These are phyloP conservation scores for Drosophila neonasuta DNA, from an alignment of 2,888 invertebrate genomes.

Conservation along the genomic window DNA sequence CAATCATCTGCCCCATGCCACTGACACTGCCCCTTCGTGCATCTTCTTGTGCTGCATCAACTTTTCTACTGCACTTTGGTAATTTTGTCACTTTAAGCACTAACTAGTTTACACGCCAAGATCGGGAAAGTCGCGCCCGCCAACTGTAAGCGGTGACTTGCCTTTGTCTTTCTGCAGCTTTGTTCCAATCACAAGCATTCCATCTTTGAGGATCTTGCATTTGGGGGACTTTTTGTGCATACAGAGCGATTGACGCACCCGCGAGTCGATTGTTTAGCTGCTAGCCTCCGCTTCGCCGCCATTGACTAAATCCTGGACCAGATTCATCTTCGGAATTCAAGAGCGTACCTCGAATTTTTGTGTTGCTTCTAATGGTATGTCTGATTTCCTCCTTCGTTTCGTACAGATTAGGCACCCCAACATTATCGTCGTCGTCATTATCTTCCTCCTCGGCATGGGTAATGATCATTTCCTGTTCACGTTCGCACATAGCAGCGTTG, in stretches of 20 bases:
- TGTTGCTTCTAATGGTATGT: conserved; percentile 27
- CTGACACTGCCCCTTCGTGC: background rate
- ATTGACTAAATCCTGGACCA: conserved; percentile 78
- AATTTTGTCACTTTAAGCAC: no score
- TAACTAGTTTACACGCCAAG: conserved; percentile 52
- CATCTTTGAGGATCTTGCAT: conserved; percentile 87
- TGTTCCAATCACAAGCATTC: conserved; percentile 86
- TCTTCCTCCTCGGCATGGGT: conserved; percentile 37
- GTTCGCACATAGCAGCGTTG: conserved; percentile 23
- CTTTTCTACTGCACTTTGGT: background rate
- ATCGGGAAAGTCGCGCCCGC: conserved; percentile 85
- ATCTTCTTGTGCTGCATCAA: conserved; percentile 9
- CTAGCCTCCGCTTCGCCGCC: conserved; percentile 71
- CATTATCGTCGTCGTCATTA: conserved; percentile 33
- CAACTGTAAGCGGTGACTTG: conserved; percentile 93
- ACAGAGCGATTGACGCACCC: conserved; percentile 84
- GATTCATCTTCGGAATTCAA: conserved; percentile 76
- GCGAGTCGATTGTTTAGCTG: conserved; percentile 70
- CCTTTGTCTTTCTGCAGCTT: conserved; percentile 91
- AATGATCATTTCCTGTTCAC: conserved; percentile 43
- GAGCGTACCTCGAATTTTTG: conserved; percentile 32
- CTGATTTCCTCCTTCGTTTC: conserved; percentile 22
- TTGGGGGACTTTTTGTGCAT: conserved; percentile 91
- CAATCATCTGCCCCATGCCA: background rate
- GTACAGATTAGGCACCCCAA: conserved; percentile 16